Percentiles rank a stretch among this genome's conserved stretches.
These are phyloP conservation scores for Poecilus cupreus DNA, from an alignment of 2,888 invertebrate species.

Conservation along the genomic window DNA sequence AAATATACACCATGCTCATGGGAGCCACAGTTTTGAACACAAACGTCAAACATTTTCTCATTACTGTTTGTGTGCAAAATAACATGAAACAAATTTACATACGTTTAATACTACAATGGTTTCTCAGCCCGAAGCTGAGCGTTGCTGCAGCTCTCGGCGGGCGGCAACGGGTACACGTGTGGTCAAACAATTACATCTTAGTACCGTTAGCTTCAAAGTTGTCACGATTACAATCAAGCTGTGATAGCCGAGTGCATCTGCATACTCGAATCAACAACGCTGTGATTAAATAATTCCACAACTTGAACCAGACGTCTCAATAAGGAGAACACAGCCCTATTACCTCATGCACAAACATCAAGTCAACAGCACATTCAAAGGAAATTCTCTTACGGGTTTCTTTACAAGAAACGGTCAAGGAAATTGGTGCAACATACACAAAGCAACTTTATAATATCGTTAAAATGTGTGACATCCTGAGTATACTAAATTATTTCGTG, in stretches of 20 bases:
- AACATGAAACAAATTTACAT: conserved; percentile 54
- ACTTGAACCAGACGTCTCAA: neutral
- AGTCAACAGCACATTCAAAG: conserved; percentile 23
- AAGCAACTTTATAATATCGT: conserved; percentile 4
- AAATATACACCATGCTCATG: conserved; percentile 54
- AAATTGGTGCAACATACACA: conserved; percentile 20
- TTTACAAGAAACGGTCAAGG: conserved; percentile 48
- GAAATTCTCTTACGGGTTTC: conserved; percentile 30
- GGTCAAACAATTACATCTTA: neutral
- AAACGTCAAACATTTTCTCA: conserved; percentile 35
- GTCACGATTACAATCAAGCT: neutral
- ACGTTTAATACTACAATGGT: conserved; percentile 55
- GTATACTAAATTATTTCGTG: conserved; percentile 10
- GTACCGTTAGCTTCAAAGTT: neutral
- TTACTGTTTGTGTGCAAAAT: conserved; percentile 54
- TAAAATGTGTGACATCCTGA: conserved; percentile 44
- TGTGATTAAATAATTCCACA: neutral
- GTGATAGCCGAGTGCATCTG: neutral
- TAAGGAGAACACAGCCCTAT: conserved; percentile 46
- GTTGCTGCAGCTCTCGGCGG: neutral
- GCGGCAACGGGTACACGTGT: neutral
- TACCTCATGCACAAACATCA: conserved; percentile 44
- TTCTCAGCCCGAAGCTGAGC: conserved; percentile 28
- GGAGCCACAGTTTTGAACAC: conserved; percentile 53
- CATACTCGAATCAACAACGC: neutral